phyloP scores from a whole-genome alignment of 2,797 vertebrate genomes.

The Spinus pinus region DNA sequence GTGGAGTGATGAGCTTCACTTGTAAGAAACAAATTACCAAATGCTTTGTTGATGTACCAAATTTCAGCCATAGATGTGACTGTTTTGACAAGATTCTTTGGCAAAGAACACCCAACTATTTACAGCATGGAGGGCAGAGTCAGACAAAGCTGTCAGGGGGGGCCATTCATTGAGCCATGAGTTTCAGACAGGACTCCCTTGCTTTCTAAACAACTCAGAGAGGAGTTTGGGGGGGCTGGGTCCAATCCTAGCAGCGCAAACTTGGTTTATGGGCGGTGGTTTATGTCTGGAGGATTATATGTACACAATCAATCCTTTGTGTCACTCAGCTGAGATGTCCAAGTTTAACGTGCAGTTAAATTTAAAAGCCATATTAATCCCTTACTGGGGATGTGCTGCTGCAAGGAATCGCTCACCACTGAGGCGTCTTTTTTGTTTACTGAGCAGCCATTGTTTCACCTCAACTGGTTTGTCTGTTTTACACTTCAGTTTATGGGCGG shows the following conservation, averaged over 20 bases:
- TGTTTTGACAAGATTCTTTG: neutral
- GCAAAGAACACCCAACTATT: neutral
- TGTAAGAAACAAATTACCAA: accelerated
- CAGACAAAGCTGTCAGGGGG: neutral
- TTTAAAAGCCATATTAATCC: too few species aligned
- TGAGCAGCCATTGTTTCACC: too few species aligned
- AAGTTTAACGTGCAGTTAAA: neutral
- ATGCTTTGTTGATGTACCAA: neutral
- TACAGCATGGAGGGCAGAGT: too few species aligned
- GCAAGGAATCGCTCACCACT: neutral
- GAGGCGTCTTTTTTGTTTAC: too few species aligned
- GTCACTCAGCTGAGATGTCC: neutral
- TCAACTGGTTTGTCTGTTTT: too few species aligned
- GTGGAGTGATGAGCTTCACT: neutral
- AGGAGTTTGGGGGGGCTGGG: neutral
- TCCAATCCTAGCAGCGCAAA: neutral
- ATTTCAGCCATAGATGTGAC: neutral
- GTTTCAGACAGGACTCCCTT: neutral
- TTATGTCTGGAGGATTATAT: neutral
- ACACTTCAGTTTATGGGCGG: too few species aligned
- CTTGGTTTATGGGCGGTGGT: neutral
- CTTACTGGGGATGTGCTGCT: neutral
- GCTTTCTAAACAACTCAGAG: too few species aligned
- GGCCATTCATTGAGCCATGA: neutral
- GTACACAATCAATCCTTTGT: neutral